Evolutionary conservation across 2,113 vertebrate genomes (phyloP), one percentile per base, ranked within the genome.

Genomic region (Cygnus atratus): DNA sequence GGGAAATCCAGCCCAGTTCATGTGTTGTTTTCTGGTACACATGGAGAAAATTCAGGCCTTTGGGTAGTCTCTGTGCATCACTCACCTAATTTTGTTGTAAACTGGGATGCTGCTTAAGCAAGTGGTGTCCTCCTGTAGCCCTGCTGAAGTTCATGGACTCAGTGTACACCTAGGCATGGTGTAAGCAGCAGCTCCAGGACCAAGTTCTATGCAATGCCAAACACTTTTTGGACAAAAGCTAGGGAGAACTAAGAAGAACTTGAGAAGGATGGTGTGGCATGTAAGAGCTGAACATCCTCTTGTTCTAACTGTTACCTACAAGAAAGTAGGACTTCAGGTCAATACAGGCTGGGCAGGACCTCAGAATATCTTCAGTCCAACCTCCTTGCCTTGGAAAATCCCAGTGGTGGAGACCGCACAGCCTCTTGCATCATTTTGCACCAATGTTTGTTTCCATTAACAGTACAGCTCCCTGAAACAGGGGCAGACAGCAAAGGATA

Each of bases 331-430:
- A 8, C 33, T 37, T 44, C 3, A 19, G 37, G 7, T 46, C 28
- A 29, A 15, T 28, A 41, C 21, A 41, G 57, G 43, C 50, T 57
- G 33, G 25, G 41, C 58, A n/a, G 9, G 16, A 71, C 41, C 37
- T 43, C 3, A 1, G 8, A n/a, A 77, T 5, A 12, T 55, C n/a
- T 48, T 25, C 6, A 50, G 26, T 50, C 29, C 16, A 75, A 14
- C 25, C 13, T 31, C 35, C 28, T 71, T 24, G 15, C 5, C 14
- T 17, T 20, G 12, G 28, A 29, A 89, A 52, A 9, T 39, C 52
- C 28, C n/a, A 28, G 1, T 0, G 0, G 8, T 15, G 16, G 41
- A n/a, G 11, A 25, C 31, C 29, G 25, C 67, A 44, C 13, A 3
- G 5, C 5, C 16, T 24, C 20, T 19, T 4, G 2, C 28, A 21